These are phyloP conservation scores for Plodia interpunctella DNA, from an alignment of 1,140 invertebrate genomes.

Conservation along the genomic window DNA sequence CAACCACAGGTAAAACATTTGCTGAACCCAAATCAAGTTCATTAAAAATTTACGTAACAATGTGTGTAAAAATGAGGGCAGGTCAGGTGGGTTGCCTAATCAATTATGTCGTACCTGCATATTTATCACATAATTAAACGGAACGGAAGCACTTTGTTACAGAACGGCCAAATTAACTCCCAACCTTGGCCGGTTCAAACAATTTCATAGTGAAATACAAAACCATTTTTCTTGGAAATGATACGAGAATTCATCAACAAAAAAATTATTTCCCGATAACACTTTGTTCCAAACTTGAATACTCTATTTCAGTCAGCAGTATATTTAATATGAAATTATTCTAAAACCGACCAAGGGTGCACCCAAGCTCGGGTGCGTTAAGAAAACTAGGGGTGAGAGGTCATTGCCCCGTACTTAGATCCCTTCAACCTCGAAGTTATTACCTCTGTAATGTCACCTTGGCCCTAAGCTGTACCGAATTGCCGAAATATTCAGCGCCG, in stretches of 20 bases:
- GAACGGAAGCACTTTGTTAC: neutral
- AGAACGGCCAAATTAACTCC: too few species aligned
- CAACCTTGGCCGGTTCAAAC: too few species aligned
- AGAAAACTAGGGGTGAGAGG: conserved; percentile 58
- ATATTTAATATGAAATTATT: conserved; percentile 5
- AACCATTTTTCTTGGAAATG: neutral
- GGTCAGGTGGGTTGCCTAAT: neutral
- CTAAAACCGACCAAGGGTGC: conserved; percentile 21
- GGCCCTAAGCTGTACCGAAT: neutral
- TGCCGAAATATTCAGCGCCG: neutral
- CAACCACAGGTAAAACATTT: neutral
- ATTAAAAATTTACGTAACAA: neutral
- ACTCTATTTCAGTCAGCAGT: conserved; percentile 2
- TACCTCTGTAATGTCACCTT: conserved; percentile 8
- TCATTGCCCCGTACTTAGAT: conserved; percentile 45
- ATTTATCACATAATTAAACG: conserved; percentile 11
- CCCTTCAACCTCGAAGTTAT: conserved; percentile 39
- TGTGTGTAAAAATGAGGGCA: conserved; percentile 4
- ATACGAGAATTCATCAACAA: neutral
- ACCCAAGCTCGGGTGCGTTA: conserved; percentile 33
- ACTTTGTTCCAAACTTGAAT: neutral
- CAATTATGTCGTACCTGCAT: neutral
- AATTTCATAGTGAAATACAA: neutral
- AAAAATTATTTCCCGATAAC: neutral
- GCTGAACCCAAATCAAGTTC: conserved; percentile 2